Conservation (phyloP, 2,113 vertebrate species). For the Atherinomorus stipes region DNA sequence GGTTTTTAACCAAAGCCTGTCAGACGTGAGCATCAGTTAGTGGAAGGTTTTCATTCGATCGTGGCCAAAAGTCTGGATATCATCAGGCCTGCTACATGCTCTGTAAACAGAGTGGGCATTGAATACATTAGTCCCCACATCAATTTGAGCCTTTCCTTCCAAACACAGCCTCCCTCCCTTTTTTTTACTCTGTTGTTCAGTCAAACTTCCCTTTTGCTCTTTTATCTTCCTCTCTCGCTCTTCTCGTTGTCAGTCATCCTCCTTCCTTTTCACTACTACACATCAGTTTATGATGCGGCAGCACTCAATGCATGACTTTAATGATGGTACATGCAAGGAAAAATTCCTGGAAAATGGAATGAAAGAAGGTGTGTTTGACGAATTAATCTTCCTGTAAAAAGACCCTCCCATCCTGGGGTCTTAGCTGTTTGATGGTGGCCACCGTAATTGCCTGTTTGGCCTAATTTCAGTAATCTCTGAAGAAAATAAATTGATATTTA, state of each 20-base stretch:
- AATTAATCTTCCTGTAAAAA: constrained; percentile 43
- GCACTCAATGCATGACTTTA: neutral
- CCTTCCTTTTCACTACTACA: neutral
- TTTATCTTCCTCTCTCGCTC: constrained; percentile 29
- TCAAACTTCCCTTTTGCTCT: constrained; percentile 28
- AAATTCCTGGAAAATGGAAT: constrained; percentile 18
- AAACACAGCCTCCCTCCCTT: constrained; percentile 44
- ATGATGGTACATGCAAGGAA: neutral
- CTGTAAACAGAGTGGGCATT: constrained; percentile 75
- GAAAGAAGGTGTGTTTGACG: constrained; percentile 20
- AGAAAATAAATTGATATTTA: constrained; percentile 22
- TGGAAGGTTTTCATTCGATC: constrained; percentile 77
- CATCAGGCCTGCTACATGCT: constrained; percentile 71
- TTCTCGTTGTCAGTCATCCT: constrained; percentile 28
- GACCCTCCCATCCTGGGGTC: constrained; percentile 31
- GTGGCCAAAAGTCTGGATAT: constrained; percentile 79
- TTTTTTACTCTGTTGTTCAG: constrained; percentile 17
- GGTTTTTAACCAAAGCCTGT: constrained; percentile 38
- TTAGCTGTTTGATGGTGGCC: constrained; percentile 77
- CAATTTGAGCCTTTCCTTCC: constrained; percentile 64
- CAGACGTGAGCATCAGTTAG: constrained; percentile 58
- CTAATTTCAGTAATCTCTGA: constrained; percentile 84
- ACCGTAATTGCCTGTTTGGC: constrained; percentile 88
- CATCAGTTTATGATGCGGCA: neutral
- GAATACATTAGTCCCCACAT: constrained; percentile 70